Evolutionary conservation across 2,113 vertebrate species (phyloP), one percentile per base, ranked within the genome.

Genomic region (Oncorhynchus nerka): DNA sequence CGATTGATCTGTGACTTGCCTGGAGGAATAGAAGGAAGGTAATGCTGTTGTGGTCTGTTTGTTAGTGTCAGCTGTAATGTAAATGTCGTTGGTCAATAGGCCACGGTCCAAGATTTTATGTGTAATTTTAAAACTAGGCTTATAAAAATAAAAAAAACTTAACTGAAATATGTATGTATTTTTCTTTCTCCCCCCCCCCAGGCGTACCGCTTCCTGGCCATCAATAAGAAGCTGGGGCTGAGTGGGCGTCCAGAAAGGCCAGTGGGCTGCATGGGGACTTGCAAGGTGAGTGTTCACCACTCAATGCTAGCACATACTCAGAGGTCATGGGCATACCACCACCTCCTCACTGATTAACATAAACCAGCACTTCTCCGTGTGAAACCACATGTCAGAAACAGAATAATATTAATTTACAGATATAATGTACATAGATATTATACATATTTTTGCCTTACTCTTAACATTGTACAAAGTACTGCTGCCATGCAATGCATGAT

Each of bases 201-300:
- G 98, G 97, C 97, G 7, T 99, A 99, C 84, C 96, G 97, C 76
- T 96, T 97, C 74, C 87, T 99, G 78, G 98, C 96, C 8, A 77
- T 97, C 88, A 99, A 99, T 87, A 94, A 96, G 73, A 99, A 99
- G 83, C n/a, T 98, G 83, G 96, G 96, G 74, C 91, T 99, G 85
- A 97, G 93, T 59, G 98, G 98, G 88, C 95, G 98, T 85, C 98
- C 98, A 0, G 96, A 98, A 12, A 93, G 98, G 71, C 98, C 97
- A 3, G 93, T 99, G 78, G 98, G 98, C 85, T 99, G 97, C 86
- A 96, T 99, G 0, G 98, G 98, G 69, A 97, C 97, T 67, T 99
- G 96, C 90, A 99, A 99, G 96, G 98, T 99, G 70, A 74, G 74
- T 70, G 16, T 39, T 55, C 34, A 64, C 62, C 68, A 70, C 26